Evolutionary conservation across 2,888 invertebrate genomes (phyloP).

Genomic region (Caenorhabditis panamensis): DNA sequence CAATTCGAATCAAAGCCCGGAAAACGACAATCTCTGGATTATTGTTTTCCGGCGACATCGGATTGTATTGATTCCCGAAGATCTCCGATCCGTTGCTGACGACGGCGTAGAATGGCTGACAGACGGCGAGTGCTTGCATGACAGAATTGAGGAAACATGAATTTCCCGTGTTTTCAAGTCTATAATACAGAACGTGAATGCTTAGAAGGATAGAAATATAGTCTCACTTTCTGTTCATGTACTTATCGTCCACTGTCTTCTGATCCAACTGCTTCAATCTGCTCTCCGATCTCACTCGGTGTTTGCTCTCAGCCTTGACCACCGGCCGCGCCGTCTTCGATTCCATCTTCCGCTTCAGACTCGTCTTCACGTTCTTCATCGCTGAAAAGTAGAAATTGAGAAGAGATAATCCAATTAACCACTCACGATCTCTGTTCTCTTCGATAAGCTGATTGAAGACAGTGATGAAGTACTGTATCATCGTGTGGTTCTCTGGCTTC

Average conservation of each 20-base stretch:
- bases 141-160: constrained; percentile 36
- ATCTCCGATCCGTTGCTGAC: neutral
- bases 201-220: neutral
- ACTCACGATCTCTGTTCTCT: neutral
- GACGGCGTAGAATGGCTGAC: neutral
- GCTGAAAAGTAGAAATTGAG: too few relatives aligned
- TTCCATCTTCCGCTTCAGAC: too few relatives aligned
- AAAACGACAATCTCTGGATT: too few relatives aligned
- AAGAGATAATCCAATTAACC: too few relatives aligned
- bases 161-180: constrained; percentile 24
- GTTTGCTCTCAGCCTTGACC: too few relatives aligned
- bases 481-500: neutral
- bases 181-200: neutral
- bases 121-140: constrained; percentile 30
- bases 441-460: neutral
- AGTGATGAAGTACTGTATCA: neutral
- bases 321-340: too few relatives aligned
- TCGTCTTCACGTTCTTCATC: too few relatives aligned
- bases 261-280: too few relatives aligned
- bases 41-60: too few relatives aligned
- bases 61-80: too few relatives aligned
- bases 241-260: neutral
- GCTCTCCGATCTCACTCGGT: too few relatives aligned
- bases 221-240: neutral
- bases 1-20: too few relatives aligned